Evolutionary conservation across 1,140 invertebrate species (phyloP).

Genomic region (Aplysia californica): DNA sequence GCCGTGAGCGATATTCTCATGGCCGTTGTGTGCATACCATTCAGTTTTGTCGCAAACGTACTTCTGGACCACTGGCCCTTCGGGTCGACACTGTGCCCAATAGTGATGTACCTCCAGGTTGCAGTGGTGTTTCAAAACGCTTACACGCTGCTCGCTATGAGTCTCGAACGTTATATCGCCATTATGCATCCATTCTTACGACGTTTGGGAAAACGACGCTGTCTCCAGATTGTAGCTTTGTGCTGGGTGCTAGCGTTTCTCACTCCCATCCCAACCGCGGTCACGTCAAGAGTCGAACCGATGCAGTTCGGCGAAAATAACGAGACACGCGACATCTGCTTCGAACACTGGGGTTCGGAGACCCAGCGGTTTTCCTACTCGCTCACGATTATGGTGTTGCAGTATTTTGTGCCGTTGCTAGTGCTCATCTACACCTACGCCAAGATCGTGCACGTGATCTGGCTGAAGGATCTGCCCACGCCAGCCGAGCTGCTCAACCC

Average conservation of each 20-base stretch:
- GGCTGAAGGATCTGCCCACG: slow-evolving; percentile 83
- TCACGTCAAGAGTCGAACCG: too few relatives aligned
- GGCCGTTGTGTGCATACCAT: slow-evolving; percentile 92
- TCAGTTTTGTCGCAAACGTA: slow-evolving; percentile 91
- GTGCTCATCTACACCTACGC: slow-evolving; percentile 91
- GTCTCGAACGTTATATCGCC: slow-evolving; percentile 94
- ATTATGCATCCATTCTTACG: slow-evolving; percentile 89
- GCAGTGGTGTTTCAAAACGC: slow-evolving; percentile 97
- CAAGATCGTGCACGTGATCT: slow-evolving; percentile 86
- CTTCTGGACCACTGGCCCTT: slow-evolving; percentile 90
- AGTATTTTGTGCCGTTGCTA: slow-evolving; percentile 85
- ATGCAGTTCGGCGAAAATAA: too few relatives aligned
- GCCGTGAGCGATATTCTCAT: slow-evolving; percentile 96
- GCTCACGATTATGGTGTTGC: slow-evolving; percentile 81
- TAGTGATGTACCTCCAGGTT: slow-evolving; percentile 84
- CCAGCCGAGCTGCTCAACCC: slow-evolving; percentile 25
- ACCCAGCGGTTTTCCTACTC: slow-evolving; percentile 78
- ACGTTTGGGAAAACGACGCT: slow-evolving; percentile 79
- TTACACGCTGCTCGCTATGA: slow-evolving; percentile 95
- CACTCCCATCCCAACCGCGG: slow-evolving; percentile 83
- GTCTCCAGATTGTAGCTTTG: slow-evolving; percentile 77
- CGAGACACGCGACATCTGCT: too few relatives aligned
- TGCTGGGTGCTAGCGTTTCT: slow-evolving; percentile 84
- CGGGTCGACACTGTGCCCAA: slow-evolving; percentile 89
- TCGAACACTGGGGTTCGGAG: slow-evolving; percentile 53